Conservation (phyloP, 2,797 vertebrate genomes). For the Lates japonicus region DNA sequence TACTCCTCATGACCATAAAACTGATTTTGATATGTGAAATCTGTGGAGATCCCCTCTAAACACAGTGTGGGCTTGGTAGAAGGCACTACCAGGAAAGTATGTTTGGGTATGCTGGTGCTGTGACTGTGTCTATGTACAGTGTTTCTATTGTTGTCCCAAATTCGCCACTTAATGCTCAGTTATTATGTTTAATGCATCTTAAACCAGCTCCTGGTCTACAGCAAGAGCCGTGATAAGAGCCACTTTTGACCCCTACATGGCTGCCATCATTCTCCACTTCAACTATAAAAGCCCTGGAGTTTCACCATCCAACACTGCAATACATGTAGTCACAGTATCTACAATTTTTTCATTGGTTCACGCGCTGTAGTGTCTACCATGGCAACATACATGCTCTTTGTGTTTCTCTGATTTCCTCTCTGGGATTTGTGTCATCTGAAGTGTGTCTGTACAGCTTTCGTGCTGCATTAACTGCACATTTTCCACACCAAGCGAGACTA, state of each 20-base stretch:
- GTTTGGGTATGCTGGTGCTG: background rate
- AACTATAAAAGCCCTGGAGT: background rate
- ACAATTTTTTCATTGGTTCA: conserved; percentile 3
- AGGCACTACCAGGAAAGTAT: background rate
- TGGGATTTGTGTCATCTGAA: conserved; percentile 22
- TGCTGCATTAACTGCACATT: conserved; percentile 41
- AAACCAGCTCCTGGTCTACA: background rate
- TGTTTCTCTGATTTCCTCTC: conserved; percentile 25
- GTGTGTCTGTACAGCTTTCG: conserved; percentile 17
- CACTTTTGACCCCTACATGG: background rate
- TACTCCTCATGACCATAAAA: background rate
- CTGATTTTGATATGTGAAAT: conserved; percentile 18
- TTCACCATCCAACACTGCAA: background rate
- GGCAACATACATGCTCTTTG: conserved; percentile 5
- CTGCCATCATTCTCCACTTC: background rate
- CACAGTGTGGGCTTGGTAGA: background rate
- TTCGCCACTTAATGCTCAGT: background rate
- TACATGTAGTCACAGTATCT: background rate
- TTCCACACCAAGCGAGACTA: conserved; percentile 24
- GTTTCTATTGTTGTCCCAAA: background rate
- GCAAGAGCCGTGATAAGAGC: background rate
- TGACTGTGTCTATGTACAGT: background rate
- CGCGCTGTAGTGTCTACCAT: background rate
- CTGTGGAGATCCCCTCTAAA: conserved; percentile 16
- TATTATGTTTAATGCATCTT: background rate